Evolutionary conservation across 2,888 invertebrate species (phyloP).

Genomic region (Euzophera pinguis): DNA sequence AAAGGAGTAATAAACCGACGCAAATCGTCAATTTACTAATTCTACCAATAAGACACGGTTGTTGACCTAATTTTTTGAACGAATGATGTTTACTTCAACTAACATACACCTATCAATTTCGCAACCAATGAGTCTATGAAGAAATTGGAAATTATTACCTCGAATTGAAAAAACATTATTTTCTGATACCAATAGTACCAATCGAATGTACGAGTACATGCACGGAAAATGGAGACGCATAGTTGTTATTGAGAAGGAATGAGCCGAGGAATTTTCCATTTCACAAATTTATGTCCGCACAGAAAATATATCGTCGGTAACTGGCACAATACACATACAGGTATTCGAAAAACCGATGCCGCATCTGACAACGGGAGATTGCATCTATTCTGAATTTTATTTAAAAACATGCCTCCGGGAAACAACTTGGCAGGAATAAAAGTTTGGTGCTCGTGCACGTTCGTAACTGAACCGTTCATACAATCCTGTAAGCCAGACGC

Average conservation of each 20-base stretch:
- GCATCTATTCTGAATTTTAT: conserved; percentile 53
- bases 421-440: conserved; percentile 44
- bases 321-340: conserved; percentile 9
- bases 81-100: too few relatives aligned
- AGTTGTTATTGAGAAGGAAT: conserved; percentile 15
- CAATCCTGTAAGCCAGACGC: conserved; percentile 37
- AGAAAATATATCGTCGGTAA: conserved; percentile 18
- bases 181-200: conserved; percentile 1
- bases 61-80: too few relatives aligned
- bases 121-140: too few relatives aligned
- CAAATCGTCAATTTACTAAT: too few relatives aligned
- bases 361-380: conserved; percentile 44
- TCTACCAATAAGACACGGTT: too few relatives aligned
- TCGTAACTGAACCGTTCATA: conserved; percentile 27
- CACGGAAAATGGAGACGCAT: conserved; percentile 9
- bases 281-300: conserved; percentile 17
- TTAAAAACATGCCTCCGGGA: conserved; percentile 38
- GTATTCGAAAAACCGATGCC: conserved; percentile 12
- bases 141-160: neutral
- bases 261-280: conserved; percentile 21
- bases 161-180: conserved; percentile 3
- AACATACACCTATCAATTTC: too few relatives aligned
- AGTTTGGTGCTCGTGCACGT: conserved; percentile 31
- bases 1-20: too few relatives aligned
- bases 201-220: conserved; percentile 1